Evolutionary conservation across 2,888 invertebrate genomes (phyloP).

Genomic region (Nycteola revayana): DNA sequence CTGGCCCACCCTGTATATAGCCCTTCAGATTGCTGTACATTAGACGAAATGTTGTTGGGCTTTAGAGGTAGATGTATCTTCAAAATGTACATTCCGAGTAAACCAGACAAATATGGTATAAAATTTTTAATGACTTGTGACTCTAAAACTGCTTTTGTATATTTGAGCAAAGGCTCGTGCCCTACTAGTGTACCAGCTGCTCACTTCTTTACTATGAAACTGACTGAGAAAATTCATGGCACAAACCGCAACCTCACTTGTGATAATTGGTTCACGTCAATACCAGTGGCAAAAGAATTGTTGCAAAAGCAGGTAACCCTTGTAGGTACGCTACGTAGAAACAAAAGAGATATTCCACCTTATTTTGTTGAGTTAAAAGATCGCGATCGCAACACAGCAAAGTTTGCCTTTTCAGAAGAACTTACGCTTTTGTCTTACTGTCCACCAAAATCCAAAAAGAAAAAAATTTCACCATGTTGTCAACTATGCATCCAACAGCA

Average conservation of each 20-base stretch:
- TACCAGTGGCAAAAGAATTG: conserved; percentile 9
- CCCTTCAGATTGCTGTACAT: conserved; percentile 7
- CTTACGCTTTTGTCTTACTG: conserved; percentile 12
- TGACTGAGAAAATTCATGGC: conserved; percentile 5
- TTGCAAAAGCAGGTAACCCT: conserved; percentile 8
- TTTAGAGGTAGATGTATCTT: conserved; percentile 10
- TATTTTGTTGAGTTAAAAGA: conserved; percentile 7
- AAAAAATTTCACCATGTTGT: conserved; percentile 9
- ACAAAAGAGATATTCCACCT: conserved; percentile 15
- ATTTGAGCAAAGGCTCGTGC: conserved; percentile 6
- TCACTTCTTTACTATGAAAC: not conserved
- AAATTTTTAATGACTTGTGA: conserved; percentile 8
- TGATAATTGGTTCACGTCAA: conserved; percentile 12
- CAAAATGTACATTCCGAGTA: conserved; percentile 10
- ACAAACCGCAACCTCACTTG: conserved; percentile 7
- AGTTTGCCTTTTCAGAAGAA: conserved; percentile 8
- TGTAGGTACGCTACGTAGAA: conserved; percentile 10
- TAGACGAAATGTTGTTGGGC: conserved; percentile 7
- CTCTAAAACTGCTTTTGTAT: conserved; percentile 9
- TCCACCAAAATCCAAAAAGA: conserved; percentile 10
- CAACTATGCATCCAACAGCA: conserved; percentile 10
- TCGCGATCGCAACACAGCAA: conserved; percentile 9
- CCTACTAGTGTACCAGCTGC: too few relatives aligned
- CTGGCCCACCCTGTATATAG: too few relatives aligned
- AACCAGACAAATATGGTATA: conserved; percentile 12